Conservation (phyloP, 2,888 invertebrate genomes). For the Diabrotica balteata region DNA sequence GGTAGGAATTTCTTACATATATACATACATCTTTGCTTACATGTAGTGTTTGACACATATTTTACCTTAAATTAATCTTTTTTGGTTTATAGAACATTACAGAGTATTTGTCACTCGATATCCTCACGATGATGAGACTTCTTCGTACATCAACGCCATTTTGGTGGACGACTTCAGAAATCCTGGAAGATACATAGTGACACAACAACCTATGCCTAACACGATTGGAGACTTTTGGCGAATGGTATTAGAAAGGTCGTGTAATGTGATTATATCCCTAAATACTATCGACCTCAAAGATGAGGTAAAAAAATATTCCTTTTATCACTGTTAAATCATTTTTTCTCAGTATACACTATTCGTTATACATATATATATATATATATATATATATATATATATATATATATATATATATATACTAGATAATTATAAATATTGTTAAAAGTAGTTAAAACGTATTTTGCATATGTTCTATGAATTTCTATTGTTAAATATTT, state of each 20-base stretch:
- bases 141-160: conserved; percentile 61
- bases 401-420: no score
- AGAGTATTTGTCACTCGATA: conserved; percentile 56
- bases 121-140: conserved; percentile 53
- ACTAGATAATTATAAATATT: no score
- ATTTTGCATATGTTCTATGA: no score
- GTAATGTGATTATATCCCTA: conserved; percentile 57
- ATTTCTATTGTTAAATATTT: no score
- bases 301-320: conserved; percentile 44
- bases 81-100: conserved; percentile 34
- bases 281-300: conserved; percentile 56
- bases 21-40: no score
- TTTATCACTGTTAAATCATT: no score
- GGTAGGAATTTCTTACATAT: conserved; percentile 39
- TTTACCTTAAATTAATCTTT: no score
- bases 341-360: no score
- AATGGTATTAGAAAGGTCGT: conserved; percentile 56
- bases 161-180: conserved; percentile 56
- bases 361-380: no score
- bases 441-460: no score
- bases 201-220: conserved; percentile 60
- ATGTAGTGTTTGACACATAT: no score
- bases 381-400: no score
- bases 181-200: conserved; percentile 57
- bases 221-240: conserved; percentile 62